Conservation (phyloP, 2,113 vertebrate genomes). For the Ciconia boyciana region DNA sequence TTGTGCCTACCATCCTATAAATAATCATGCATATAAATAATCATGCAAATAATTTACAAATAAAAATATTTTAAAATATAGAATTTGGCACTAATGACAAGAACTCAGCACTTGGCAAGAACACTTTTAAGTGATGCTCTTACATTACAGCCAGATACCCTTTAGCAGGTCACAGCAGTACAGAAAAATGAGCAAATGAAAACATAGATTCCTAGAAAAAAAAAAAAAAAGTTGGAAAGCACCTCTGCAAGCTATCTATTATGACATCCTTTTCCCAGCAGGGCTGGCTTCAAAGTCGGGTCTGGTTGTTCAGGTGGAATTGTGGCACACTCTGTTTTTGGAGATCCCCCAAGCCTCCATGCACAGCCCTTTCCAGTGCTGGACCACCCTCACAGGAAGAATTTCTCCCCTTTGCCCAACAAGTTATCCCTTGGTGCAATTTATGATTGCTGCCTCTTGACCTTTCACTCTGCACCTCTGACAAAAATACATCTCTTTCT, state of each 20-base stretch:
- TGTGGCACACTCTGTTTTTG: not conserved
- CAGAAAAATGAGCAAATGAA: too few species aligned
- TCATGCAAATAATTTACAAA: not conserved
- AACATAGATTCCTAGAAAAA: too few species aligned
- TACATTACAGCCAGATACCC: too few species aligned
- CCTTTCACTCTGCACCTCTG: not conserved
- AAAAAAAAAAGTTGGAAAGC: too few species aligned
- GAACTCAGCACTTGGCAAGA: not conserved
- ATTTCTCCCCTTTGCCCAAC: not conserved
- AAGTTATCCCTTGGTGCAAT: not conserved
- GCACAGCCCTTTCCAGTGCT: not conserved
- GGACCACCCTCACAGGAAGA: rapidly evolving
- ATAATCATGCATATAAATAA: not conserved
- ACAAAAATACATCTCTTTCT: not conserved
- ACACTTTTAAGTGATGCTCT: too few species aligned
- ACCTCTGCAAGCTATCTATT: too few species aligned
- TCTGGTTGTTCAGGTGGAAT: too few species aligned
- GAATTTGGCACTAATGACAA: not conserved
- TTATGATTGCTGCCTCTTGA: not conserved
- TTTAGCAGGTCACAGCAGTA: too few species aligned
- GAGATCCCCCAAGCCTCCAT: not conserved
- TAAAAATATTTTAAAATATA: not conserved
- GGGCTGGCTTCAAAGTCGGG: too few species aligned
- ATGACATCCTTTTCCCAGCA: too few species aligned
- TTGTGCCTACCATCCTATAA: not conserved